Conservation (phyloP, 2,888 invertebrate genomes). For the Noctua janthina region DNA sequence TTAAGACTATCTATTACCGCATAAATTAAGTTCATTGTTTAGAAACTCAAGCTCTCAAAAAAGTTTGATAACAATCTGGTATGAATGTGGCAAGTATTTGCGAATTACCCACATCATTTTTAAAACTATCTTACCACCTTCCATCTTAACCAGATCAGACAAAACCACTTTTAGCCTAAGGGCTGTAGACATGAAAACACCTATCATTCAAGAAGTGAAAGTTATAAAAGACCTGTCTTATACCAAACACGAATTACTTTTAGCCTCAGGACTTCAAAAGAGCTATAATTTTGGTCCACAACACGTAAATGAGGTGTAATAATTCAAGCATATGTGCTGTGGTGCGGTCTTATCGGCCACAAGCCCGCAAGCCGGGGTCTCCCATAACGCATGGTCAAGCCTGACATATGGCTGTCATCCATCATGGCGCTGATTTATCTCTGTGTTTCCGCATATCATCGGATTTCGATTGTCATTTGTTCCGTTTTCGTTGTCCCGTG, state of each 20-base stretch:
- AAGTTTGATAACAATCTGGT: not conserved
- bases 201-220: constrained; percentile 46
- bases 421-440: constrained; percentile 61
- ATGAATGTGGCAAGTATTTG: not conserved
- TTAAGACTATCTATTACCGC: not conserved
- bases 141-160: constrained; percentile 1
- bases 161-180: constrained; percentile 19
- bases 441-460: constrained; percentile 54
- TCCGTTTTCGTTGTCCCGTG: constrained; percentile 14
- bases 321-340: constrained; percentile 44
- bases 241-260: constrained; percentile 26
- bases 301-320: constrained; percentile 43
- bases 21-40: not conserved
- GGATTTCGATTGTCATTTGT: constrained; percentile 49
- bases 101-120: not conserved
- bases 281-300: constrained; percentile 41
- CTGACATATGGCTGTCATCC: constrained; percentile 58
- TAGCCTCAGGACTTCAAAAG: constrained; percentile 44
- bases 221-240: constrained; percentile 25
- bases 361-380: constrained; percentile 13
- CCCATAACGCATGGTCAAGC: constrained; percentile 49
- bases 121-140: not conserved
- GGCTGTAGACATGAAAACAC: constrained; percentile 36
- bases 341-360: constrained; percentile 40
- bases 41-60: not conserved